Evolutionary conservation across 2,797 vertebrate species (phyloP), one percentile per base, ranked within the genome.

Genomic region (Phataginus tricuspis): DNA sequence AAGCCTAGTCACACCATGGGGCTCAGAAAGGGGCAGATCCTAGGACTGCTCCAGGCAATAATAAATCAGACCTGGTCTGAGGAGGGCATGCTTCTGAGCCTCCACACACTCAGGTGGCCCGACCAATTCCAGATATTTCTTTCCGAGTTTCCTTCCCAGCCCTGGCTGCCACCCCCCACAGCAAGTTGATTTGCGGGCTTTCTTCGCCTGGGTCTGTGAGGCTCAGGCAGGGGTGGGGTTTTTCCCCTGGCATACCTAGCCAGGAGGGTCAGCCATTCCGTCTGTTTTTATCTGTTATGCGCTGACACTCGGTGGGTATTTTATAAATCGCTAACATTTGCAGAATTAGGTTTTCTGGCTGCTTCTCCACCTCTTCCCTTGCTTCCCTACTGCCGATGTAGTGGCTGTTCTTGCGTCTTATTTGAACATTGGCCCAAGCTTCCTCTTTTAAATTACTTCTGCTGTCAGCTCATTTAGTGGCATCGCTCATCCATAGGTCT

Each of bases 361-460:
- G 93, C 95, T 92, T 97, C 71, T 37, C 95, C 39, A 1, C 23
- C 25, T 77, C 93, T 97, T 95, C 96, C 92, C 95, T 97, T 84
- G 4, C 49, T 91, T 87, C 88, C 90, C n/a, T 53, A 80, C 91
- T 97, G 95, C 96, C 86, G 23, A 53, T 68, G 86, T 13, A 51
- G 59, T 18, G 63, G 92, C 84, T 90, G 92, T 94, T 97, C 87
- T 96, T 39, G 64, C 5, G 80, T 86, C 77, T 15, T 94, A 87
- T 97, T 61, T 93, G 94, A 98, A 96, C 74, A 95, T 42, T 92
- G 61, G 93, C 64, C 95, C 95, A 89, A 94, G 95, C 90, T 94
- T 96, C 91, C 92, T 96, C 88, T 94, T 94, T 95, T 92, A 96
- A 97, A 96, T 94, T 97, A 94, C 86, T 97, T 97, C 97, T 98